Percentiles rank a stretch among this genome's conserved stretches.
phyloP scores from a whole-genome alignment of 2,113 vertebrate genomes.

The Mixornis gularis region DNA sequence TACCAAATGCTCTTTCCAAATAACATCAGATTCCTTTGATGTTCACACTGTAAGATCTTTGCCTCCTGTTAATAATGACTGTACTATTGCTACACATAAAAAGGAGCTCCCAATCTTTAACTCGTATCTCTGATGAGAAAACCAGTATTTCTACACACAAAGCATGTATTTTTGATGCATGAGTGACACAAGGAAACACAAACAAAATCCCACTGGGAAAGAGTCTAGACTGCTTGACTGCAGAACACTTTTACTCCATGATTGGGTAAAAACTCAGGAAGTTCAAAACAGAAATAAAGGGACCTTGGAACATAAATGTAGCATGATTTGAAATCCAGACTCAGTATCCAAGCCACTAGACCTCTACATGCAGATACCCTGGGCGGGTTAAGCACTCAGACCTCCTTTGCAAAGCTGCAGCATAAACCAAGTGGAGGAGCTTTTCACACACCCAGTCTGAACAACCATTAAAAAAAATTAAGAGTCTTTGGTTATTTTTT shows the following conservation, averaged over 20 bases:
- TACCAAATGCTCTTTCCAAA: constrained; percentile 22
- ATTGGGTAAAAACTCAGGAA: background rate
- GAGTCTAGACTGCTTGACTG: background rate
- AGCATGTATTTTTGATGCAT: background rate
- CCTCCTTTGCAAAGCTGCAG: background rate
- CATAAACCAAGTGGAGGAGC: background rate
- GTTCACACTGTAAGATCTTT: background rate
- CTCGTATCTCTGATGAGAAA: background rate
- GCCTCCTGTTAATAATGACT: background rate
- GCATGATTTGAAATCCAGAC: background rate
- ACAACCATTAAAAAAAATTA: background rate
- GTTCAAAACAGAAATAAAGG: background rate
- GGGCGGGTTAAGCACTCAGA: background rate
- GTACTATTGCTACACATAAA: background rate
- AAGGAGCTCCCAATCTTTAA: background rate
- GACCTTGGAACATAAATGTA: background rate
- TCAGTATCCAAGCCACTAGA: background rate
- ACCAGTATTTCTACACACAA: background rate
- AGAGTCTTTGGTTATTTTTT: background rate
- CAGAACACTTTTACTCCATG: background rate
- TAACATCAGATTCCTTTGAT: background rate
- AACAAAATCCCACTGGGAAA: background rate
- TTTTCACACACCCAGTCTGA: background rate
- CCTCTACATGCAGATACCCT: background rate
- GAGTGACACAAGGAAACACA: background rate